Conservation (phyloP, 2,113 vertebrate species). For the Labeo catla region DNA sequence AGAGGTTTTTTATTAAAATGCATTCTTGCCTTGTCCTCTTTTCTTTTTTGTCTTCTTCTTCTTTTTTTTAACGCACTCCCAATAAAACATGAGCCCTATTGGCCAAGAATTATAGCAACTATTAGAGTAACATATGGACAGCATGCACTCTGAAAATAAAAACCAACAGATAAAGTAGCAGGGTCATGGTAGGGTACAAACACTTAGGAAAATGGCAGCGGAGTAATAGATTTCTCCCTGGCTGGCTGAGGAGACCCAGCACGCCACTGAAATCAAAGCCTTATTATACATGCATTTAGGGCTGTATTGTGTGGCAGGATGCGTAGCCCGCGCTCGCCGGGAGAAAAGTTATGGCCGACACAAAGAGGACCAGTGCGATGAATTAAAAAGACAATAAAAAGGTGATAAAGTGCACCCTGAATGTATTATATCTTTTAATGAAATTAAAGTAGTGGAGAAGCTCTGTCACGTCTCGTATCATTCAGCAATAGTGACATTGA, state of each 20-base stretch:
- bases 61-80: conserved; percentile 79
- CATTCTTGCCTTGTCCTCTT: conserved; percentile 73
- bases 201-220: conserved; percentile 89
- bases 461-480: conserved; percentile 46
- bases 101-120: conserved; percentile 96
- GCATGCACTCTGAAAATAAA: conserved; percentile 94
- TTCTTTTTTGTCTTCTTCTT: neutral
- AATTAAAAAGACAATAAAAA: conserved; percentile 66
- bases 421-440: conserved; percentile 65
- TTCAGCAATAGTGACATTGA: conserved; percentile 44
- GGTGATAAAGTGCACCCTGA: conserved; percentile 68
- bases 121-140: conserved; percentile 94
- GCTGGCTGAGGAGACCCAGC: conserved; percentile 61
- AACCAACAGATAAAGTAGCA: conserved; percentile 92
- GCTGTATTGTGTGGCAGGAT: conserved; percentile 45
- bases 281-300: conserved; percentile 70
- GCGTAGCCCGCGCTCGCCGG: conserved; percentile 14
- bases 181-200: conserved; percentile 88
- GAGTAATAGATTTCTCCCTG: conserved; percentile 83
- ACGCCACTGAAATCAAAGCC: conserved; percentile 70
- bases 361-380: conserved; percentile 56
- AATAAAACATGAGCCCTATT: conserved; percentile 90
- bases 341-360: conserved; percentile 48
- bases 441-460: conserved; percentile 68
- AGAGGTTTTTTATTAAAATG: conserved; percentile 89